Evolutionary conservation across 2,113 vertebrate species (phyloP), one percentile per base, ranked within the genome.

Genomic region (Oryzias melastigma): DNA sequence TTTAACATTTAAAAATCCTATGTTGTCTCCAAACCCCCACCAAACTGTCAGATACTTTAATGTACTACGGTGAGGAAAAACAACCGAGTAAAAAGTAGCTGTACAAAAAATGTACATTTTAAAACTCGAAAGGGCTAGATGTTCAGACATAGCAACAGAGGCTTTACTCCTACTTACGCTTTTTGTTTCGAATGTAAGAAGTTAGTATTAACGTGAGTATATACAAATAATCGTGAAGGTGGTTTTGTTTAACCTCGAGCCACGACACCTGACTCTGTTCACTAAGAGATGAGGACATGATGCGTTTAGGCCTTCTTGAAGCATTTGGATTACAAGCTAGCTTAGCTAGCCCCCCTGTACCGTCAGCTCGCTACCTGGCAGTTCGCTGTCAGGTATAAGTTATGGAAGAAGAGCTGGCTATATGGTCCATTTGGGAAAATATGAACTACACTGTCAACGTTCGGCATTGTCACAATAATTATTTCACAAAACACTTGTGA

Each of bases 221-320:
- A 35, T 3, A 35, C 8, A 35, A n/a, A 35, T 3, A 55, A 18
- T 2, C 17, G 12, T 10, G 6, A 44, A 47, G 19, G 27, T 18
- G 29, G 27, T 18, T 47, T 18, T 12, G 17, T 47, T n/a, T 14
- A 63, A 41, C 57, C 17, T 2, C 62, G 7, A 64, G 55, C 41
- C 42, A 61, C 51, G 48, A 55, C 20, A 81, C 56, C 67, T 75
- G 66, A 50, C 65, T 68, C 40, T 61, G 71, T 19, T 55, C 29
- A 54, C 65, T 59, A 52, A 81, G 20, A 77, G 74, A 77, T 74
- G 65, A 43, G 61, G 67, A 76, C 78, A 75, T 86, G 73, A 70
- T 87, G 88, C 76, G 76, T 81, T 79, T 35, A 76, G 88, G 88
- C 86, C 88, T 86, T 63, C 69, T 70, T 52, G 35, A 56, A 54